These are phyloP conservation scores for Octomys mimax DNA, from an alignment of 2,797 vertebrate genomes.

Conservation along the genomic window DNA sequence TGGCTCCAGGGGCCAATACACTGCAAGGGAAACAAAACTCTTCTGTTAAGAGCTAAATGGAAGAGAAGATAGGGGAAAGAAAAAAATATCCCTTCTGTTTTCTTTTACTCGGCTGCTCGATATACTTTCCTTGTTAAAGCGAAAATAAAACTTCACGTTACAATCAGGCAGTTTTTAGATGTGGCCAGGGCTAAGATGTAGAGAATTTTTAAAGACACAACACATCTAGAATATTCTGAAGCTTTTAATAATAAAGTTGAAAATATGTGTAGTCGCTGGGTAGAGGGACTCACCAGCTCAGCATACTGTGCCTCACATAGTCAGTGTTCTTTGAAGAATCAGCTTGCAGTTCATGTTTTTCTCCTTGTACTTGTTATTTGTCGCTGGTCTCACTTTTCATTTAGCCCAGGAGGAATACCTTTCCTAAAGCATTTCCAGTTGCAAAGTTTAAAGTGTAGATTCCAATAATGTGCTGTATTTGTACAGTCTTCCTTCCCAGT, in stretches of 20 bases:
- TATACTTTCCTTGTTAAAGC: background rate
- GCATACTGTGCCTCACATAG: too few species aligned
- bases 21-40: conserved; percentile 35
- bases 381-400: conserved; percentile 49
- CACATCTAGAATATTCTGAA: conserved; percentile 41
- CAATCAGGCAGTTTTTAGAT: background rate
- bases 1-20: conserved; percentile 36
- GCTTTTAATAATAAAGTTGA: conserved; percentile 42
- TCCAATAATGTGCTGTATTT: background rate
- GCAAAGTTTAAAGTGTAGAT: conserved; percentile 63
- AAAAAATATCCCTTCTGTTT: background rate
- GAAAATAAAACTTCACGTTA: conserved; percentile 2
- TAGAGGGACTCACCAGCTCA: background rate
- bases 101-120: conserved; percentile 37
- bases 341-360: background rate
- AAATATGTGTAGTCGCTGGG: background rate
- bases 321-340: conserved; percentile 30
- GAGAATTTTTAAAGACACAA: background rate
- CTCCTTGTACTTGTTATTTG: background rate
- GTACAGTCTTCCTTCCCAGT: background rate
- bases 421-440: conserved; percentile 29
- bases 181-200: background rate
- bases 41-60: conserved; percentile 51
- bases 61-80: background rate
- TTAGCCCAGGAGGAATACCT: conserved; percentile 56